Percentiles rank a stretch among this genome's conserved stretches.
These are phyloP conservation scores for Dysidea cf. avara DNA, from an alignment of 37 sponge, comb jelly and placozoan genomes.

Conservation along the genomic window DNA sequence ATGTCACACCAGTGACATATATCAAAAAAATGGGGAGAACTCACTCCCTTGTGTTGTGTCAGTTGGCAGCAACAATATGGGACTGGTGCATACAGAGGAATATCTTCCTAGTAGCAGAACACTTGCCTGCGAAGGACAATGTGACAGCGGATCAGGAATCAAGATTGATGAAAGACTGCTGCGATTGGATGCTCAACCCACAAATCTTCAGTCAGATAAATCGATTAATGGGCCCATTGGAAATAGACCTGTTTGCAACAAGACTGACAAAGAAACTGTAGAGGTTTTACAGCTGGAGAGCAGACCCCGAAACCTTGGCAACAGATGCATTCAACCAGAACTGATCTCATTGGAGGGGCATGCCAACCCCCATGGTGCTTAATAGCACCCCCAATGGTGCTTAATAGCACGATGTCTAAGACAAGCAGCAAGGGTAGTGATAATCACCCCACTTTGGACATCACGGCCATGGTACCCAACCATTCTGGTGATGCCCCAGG, in stretches of 20 bases:
- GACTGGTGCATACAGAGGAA: no score
- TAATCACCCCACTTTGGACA: constrained; percentile 2
- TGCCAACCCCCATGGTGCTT: constrained; percentile 31
- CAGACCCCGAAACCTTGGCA: no score
- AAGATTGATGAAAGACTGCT: no score
- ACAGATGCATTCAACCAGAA: constrained; percentile 3
- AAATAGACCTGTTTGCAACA: constrained; percentile 36
- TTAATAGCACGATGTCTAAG: background rate
- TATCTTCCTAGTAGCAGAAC: no score
- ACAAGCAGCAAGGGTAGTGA: no score
- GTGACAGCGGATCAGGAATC: constrained; percentile 16
- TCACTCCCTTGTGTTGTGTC: background rate
- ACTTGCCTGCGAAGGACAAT: constrained; percentile 21
- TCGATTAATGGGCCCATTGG: constrained; percentile 15
- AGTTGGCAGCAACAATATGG: constrained; percentile 1
- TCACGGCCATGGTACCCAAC: no score
- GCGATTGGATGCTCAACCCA: constrained; percentile 17
- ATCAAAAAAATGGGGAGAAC: constrained; percentile 23
- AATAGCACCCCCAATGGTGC: background rate
- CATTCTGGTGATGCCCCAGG: background rate
- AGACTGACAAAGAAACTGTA: constrained; percentile 16
- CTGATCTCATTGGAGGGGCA: background rate
- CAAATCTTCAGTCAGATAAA: background rate
- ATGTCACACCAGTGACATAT: constrained; percentile 10
- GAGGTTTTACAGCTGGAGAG: constrained; percentile 26